Conservation (phyloP, 2,113 vertebrate genomes). For the Pterophyllum scalare region DNA sequence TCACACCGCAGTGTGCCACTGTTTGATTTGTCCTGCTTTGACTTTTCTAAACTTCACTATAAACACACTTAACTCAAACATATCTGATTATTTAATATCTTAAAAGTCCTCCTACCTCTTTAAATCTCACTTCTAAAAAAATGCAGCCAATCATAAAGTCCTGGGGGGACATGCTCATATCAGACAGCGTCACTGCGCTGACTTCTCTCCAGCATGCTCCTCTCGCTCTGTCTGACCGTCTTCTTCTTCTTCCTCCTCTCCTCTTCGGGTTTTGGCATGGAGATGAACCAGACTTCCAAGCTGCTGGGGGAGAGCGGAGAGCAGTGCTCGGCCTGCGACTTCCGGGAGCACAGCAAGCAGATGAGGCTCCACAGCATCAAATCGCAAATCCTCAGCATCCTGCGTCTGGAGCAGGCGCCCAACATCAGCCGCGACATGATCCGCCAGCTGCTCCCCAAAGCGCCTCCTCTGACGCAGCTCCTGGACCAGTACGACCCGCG, state of each 20-base stretch:
- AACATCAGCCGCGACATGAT: slow-evolving; percentile 98
- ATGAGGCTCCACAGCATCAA: slow-evolving; percentile 96
- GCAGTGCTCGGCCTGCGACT: slow-evolving; percentile 91
- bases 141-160: slow-evolving; percentile 88
- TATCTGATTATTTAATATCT: background rate
- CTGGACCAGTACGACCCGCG: slow-evolving; percentile 95
- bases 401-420: slow-evolving; percentile 93
- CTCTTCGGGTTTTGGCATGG: slow-evolving; percentile 79
- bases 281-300: slow-evolving; percentile 82
- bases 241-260: slow-evolving; percentile 82
- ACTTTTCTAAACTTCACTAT: background rate
- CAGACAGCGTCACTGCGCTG: slow-evolving; percentile 66
- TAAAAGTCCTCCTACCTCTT: slow-evolving; percentile 57
- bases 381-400: slow-evolving; percentile 97
- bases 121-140: slow-evolving; percentile 52
- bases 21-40: background rate
- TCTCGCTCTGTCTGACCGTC: slow-evolving; percentile 82
- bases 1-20: background rate
- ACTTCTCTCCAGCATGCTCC: slow-evolving; percentile 82
- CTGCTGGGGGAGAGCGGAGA: slow-evolving; percentile 84
- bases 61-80: background rate
- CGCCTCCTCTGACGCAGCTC: slow-evolving; percentile 93
- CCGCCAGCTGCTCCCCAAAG: slow-evolving; percentile 93
- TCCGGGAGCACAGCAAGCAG: slow-evolving; percentile 94
- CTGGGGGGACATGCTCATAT: slow-evolving; percentile 80